Evolutionary conservation across 2,888 invertebrate genomes (phyloP).

Genomic region (Deilephila elpenor): DNA sequence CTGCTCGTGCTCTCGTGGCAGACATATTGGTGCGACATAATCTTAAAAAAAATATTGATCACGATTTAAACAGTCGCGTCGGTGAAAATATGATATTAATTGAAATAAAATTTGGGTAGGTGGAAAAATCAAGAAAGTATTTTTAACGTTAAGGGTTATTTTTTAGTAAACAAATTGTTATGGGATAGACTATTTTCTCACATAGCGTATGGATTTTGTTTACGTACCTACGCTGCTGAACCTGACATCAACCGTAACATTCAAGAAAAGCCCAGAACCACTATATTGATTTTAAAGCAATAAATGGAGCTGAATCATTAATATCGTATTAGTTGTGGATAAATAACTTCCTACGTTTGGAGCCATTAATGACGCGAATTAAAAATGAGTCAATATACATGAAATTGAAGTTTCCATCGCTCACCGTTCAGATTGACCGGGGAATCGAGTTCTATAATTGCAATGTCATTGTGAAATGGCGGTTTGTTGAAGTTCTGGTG

Average conservation of each 20-base stretch:
- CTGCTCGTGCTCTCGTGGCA: conserved; percentile 72
- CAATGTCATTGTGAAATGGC: conserved; percentile 85
- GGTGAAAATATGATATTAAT: too few relatives aligned
- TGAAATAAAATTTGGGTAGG: too few relatives aligned
- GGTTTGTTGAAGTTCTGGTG: conserved; percentile 82
- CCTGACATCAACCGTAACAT: neutral
- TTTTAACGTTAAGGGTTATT: too few relatives aligned
- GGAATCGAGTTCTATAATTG: conserved; percentile 78
- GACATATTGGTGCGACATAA: conserved; percentile 85
- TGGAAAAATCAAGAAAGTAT: too few relatives aligned
- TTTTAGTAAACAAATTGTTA: too few relatives aligned
- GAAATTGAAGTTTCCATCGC: conserved; percentile 23
- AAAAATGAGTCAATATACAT: conserved; percentile 16
- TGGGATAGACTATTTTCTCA: too few relatives aligned
- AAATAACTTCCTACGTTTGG: neutral
- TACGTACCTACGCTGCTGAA: neutral
- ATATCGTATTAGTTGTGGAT: neutral
- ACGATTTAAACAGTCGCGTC: too few relatives aligned
- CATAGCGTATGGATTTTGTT: neutral
- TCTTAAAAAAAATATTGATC: conserved; percentile 55
- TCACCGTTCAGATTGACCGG: conserved; percentile 76
- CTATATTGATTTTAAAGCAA: neutral
- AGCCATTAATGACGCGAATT: conserved; percentile 1
- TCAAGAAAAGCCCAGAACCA: neutral
- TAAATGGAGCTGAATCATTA: neutral